These are phyloP conservation scores for Gymnogyps californianus DNA, from an alignment of 2,113 vertebrate species.

Conservation along the genomic window DNA sequence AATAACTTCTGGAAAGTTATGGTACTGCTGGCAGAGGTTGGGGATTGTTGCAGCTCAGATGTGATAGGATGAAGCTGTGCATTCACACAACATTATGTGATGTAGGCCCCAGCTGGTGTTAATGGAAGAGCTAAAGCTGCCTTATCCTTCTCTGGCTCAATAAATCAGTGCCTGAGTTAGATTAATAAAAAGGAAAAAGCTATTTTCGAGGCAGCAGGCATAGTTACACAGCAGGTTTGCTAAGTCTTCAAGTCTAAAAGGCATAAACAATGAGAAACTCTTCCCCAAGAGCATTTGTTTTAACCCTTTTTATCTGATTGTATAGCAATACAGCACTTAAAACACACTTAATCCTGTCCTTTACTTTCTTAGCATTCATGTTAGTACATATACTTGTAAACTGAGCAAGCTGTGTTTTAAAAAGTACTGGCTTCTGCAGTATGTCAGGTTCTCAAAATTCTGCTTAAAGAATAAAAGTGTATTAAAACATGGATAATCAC, in stretches of 20 bases:
- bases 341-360: not conserved
- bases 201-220: conserved; percentile 4
- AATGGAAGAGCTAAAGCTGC: conserved; percentile 39
- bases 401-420: not conserved
- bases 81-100: not conserved
- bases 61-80: not conserved
- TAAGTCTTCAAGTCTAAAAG: conserved; percentile 8
- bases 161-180: conserved; percentile 25
- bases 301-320: not conserved
- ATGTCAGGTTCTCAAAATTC: not conserved
- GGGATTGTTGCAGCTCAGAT: not conserved
- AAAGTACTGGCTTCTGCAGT: not conserved
- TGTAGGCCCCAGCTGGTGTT: conserved; percentile 9
- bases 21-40: not conserved
- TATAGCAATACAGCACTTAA: not conserved
- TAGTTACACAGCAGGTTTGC: not conserved
- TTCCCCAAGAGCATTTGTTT: not conserved
- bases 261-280: not conserved
- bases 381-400: not conserved
- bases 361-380: not conserved
- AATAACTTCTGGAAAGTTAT: not conserved
- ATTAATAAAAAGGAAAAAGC: conserved; percentile 8
- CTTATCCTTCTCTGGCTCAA: conserved; percentile 2
- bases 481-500: not conserved
- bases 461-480: not conserved